A percentile compares a stretch with the other conserved stretches of the same genome.
Conservation (phyloP, 2,113 vertebrate species). For the Pristiophorus japonicus region DNA sequence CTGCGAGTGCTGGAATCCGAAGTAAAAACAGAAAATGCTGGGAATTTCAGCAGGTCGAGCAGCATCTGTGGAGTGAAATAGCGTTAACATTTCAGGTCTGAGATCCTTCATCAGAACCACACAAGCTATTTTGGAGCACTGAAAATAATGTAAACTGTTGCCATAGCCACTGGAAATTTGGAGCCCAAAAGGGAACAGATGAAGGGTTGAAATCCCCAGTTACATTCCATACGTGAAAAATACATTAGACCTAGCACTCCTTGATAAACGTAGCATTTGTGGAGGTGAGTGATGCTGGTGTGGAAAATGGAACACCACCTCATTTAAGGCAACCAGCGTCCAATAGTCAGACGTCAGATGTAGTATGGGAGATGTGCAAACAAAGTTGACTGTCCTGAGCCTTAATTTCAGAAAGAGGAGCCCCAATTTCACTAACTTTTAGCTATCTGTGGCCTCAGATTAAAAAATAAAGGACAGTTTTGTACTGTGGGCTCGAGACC, state of each 20-base stretch:
- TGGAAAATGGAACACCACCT: too few relatives aligned
- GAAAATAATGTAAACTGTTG: not conserved
- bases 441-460: not conserved
- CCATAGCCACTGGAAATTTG: not conserved
- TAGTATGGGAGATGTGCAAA: not conserved
- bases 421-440: not conserved
- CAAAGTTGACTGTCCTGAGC: too few relatives aligned
- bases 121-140: not conserved
- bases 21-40: too few relatives aligned
- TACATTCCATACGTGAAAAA: too few relatives aligned
- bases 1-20: too few relatives aligned
- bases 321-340: not conserved
- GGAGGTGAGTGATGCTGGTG: not conserved
- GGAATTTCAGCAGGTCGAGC: too few relatives aligned
- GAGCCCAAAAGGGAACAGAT: not conserved
- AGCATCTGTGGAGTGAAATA: too few relatives aligned
- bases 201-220: not conserved
- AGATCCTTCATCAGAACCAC: too few relatives aligned
- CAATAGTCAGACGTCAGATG: not conserved
- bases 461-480: not conserved
- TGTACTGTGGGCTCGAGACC: not conserved
- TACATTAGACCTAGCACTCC: not conserved
- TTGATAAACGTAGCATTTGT: not conserved
- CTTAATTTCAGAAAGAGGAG: not conserved
- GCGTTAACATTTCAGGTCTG: too few relatives aligned